These are phyloP conservation scores for Mesitornis unicolor DNA, from an alignment of 2,113 vertebrate genomes.

Conservation along the genomic window DNA sequence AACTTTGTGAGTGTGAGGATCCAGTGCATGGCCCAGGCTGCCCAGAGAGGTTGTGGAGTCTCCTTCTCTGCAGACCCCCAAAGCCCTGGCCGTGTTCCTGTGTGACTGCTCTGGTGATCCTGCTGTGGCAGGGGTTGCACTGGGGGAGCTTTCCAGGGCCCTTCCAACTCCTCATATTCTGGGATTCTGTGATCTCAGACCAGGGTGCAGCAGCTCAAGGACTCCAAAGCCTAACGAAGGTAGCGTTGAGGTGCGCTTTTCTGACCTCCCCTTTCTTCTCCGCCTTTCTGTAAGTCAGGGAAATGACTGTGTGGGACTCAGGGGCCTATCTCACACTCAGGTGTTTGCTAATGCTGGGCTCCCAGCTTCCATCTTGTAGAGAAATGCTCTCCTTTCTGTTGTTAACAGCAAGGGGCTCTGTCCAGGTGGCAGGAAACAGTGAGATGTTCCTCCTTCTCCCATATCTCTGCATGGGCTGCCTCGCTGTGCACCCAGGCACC, in stretches of 20 bases:
- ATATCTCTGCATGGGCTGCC: neutral
- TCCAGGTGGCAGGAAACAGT: accelerated
- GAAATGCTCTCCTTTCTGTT: neutral
- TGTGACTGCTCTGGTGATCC: too few relatives aligned
- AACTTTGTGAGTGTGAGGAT: too few relatives aligned
- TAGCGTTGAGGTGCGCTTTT: accelerated
- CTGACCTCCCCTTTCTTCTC: neutral
- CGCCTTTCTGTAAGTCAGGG: neutral
- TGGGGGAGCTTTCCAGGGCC: too few relatives aligned
- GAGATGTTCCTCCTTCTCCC: neutral
- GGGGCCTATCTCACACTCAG: neutral
- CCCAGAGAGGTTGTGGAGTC: too few relatives aligned
- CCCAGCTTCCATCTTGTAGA: too few relatives aligned
- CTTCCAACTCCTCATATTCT: too few relatives aligned
- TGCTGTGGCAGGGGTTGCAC: too few relatives aligned
- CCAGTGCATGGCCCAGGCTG: too few relatives aligned
- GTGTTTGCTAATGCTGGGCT: neutral
- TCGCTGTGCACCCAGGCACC: too few relatives aligned
- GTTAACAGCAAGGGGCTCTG: neutral
- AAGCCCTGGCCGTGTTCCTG: too few relatives aligned
- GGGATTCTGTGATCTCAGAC: neutral
- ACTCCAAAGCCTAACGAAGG: neutral
- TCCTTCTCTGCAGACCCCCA: too few relatives aligned
- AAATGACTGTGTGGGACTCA: neutral
- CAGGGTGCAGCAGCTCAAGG: neutral